phyloP scores from a whole-genome alignment of 2,113 vertebrate species.

The Pteruthius melanotis region DNA sequence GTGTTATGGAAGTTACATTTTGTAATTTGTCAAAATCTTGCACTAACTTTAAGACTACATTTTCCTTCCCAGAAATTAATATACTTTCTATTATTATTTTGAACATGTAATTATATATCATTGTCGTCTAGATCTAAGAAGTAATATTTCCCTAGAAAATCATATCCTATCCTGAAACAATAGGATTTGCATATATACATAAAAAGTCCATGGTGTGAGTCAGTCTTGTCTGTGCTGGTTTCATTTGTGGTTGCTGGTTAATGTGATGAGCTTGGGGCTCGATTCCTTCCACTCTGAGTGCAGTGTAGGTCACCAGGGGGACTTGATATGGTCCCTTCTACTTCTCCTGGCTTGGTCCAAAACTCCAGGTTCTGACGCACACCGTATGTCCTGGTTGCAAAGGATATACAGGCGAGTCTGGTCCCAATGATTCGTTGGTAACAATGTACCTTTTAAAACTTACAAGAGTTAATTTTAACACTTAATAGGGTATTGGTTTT shows the following conservation, averaged over 20 bases:
- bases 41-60: neutral
- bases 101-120: neutral
- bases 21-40: neutral
- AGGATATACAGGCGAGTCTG: too few relatives aligned
- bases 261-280: neutral
- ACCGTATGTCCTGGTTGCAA: accelerated
- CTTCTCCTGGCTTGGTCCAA: neutral
- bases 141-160: neutral
- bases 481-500: neutral
- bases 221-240: neutral
- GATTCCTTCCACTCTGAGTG: neutral
- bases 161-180: neutral
- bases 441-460: neutral
- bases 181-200: neutral
- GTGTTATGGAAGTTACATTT: neutral
- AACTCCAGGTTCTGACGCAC: neutral
- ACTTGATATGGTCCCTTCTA: neutral
- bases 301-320: neutral
- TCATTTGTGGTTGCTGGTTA: neutral
- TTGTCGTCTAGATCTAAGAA: neutral
- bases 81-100: neutral
- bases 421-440: neutral
- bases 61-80: neutral
- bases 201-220: neutral
- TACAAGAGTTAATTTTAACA: neutral